Evolutionary conservation across 2,888 invertebrate species (phyloP).

Genomic region (Exocentrus adspersus): DNA sequence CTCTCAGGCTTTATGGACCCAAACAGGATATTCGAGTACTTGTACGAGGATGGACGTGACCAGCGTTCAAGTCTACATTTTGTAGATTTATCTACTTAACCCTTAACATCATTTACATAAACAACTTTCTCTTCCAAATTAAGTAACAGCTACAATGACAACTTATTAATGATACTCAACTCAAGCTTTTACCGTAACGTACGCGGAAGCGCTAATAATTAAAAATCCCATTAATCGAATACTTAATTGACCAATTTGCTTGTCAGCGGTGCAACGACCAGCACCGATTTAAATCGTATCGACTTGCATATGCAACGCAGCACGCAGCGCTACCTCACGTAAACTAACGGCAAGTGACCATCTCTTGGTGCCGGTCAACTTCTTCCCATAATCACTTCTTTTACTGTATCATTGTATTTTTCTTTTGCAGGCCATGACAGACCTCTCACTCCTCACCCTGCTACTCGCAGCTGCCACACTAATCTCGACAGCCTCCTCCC

Average conservation of each 20-base stretch:
- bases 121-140: no score
- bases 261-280: slow-evolving; percentile 2
- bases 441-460: slow-evolving; percentile 48
- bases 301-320: background rate
- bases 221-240: background rate
- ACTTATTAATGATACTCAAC: no score
- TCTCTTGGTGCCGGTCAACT: no score
- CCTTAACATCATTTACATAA: no score
- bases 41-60: background rate
- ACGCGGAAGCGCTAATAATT: background rate
- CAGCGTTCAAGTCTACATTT: no score
- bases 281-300: slow-evolving; percentile 5
- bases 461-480: slow-evolving; percentile 50
- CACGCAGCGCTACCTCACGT: background rate
- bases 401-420: slow-evolving; percentile 18
- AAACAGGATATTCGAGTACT: slow-evolving; percentile 1
- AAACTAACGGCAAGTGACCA: slow-evolving; percentile 25
- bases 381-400: background rate
- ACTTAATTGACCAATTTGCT: background rate
- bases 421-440: slow-evolving; percentile 60
- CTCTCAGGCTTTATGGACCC: background rate
- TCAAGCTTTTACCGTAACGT: background rate
- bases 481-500: slow-evolving; percentile 64
- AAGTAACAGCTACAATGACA: no score
- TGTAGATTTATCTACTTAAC: no score